Evolutionary conservation across 2,797 vertebrate species (phyloP), one percentile per base, ranked within the genome.

Genomic region (Danionella dracula): DNA sequence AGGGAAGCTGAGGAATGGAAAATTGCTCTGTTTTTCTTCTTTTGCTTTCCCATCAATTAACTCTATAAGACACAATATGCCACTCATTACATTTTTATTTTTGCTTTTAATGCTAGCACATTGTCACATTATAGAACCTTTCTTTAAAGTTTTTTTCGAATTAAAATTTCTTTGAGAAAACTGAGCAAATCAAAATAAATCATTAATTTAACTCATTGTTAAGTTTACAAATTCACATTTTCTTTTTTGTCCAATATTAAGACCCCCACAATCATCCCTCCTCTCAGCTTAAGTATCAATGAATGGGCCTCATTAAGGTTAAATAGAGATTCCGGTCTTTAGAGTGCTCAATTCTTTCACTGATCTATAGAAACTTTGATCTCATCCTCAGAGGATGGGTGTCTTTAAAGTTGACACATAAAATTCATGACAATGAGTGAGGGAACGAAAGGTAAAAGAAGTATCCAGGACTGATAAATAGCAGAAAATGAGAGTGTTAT

Each of bases 41-140:
- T 74, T 46, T 1, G n/a, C 67, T 44, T 49, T 84, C 81, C 83
- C 81, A 81, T 86, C 85, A 76, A 87, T 91, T 91, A 91, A 93
- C 90, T 87, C 91, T 86, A 93, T 84, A 78, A 83, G 83, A 85
- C 82, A 85, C 81, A 80, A 85, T 83, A 85, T 76, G 82, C 83
- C 78, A 82, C 81, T 82, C 80, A 31, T 58, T 44, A 61, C 23
- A 9, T 50, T 23, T 48, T 37, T 55, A 60, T 61, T 44, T 12
- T 31, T 51, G n/a, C 7, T 17, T 5, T n/a, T 5, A 35, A 32
- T 16, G 1, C 13, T 51, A 31, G 8, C 45, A 19, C 15, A 21
- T 6, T 20, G 32, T 34, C 40, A n/a, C 9, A 3, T 6, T 6
- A 27, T 3, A 27, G 6, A 27, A 27, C 6, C n/a, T n/a, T n/a